Evolutionary conservation across 2,113 vertebrate genomes (phyloP).

Genomic region (Siniperca knerii): DNA sequence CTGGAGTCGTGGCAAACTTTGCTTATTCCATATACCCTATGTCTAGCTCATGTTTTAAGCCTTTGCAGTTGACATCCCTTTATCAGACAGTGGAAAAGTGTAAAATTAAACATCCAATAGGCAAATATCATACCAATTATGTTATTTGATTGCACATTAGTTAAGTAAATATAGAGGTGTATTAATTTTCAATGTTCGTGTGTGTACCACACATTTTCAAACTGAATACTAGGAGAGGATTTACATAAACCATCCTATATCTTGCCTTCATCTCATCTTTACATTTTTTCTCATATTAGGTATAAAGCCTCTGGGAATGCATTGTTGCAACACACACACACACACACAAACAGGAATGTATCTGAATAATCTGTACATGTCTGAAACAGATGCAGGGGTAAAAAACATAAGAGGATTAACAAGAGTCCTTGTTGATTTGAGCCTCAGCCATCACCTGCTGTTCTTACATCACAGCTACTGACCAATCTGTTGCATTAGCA

Average conservation of each 20-base stretch:
- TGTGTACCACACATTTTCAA: neutral
- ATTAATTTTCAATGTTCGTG: neutral
- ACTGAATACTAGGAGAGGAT: constrained; percentile 14
- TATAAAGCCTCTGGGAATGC: constrained; percentile 1
- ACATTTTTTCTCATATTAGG: constrained; percentile 20
- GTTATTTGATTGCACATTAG: neutral
- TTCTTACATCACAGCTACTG: constrained; percentile 16
- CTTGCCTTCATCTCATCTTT: constrained; percentile 19
- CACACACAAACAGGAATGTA: constrained; percentile 18
- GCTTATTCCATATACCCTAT: neutral
- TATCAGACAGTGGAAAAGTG: neutral
- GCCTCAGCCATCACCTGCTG: constrained; percentile 28
- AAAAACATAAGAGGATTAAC: constrained; percentile 80
- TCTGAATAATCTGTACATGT: constrained; percentile 70
- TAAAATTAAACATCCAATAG: neutral
- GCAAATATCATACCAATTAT: neutral
- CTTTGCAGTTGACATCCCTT: neutral
- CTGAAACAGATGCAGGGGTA: constrained; percentile 43
- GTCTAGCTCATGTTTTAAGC: neutral
- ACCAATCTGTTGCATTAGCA: neutral
- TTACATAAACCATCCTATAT: constrained; percentile 30
- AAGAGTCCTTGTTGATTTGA: constrained; percentile 51
- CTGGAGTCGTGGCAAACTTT: neutral
- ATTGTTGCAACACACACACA: constrained; percentile 15
- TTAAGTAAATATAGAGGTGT: neutral